Percentiles rank a stretch among this genome's conserved stretches.
Conservation (phyloP, 1,140 invertebrate genomes). For the Agrilus planipennis region DNA sequence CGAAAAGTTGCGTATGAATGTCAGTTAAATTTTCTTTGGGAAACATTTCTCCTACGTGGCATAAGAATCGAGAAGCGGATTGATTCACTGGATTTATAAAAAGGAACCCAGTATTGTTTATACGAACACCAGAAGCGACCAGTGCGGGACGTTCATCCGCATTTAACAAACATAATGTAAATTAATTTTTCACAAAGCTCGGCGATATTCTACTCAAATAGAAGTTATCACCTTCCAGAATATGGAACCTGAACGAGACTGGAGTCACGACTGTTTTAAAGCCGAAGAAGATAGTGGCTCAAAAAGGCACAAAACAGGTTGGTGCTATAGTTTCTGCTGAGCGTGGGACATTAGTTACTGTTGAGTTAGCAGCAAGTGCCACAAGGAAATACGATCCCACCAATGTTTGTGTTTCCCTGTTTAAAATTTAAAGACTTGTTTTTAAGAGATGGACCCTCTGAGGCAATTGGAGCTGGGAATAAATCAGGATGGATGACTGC, state of each 20-base stretch:
- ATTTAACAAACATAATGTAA: not conserved
- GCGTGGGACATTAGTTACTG: slow-evolving; percentile 33
- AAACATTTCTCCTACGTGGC: not conserved
- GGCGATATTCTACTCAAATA: not conserved
- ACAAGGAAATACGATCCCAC: slow-evolving; percentile 31
- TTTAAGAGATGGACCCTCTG: slow-evolving; percentile 10
- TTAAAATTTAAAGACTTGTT: slow-evolving; percentile 7
- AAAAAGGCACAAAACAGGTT: slow-evolving; percentile 34
- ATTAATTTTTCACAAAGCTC: not conserved
- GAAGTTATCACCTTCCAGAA: slow-evolving; percentile 15
- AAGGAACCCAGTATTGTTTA: slow-evolving; percentile 1
- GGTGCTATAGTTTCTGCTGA: slow-evolving; percentile 34
- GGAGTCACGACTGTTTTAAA: slow-evolving; percentile 36
- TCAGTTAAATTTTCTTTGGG: not conserved
- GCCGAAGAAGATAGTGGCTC: slow-evolving; percentile 25
- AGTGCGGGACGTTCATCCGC: not conserved
- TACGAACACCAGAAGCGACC: not conserved
- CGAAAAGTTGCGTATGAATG: slow-evolving; percentile 3
- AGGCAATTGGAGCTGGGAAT: slow-evolving; percentile 12
- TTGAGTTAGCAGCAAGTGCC: slow-evolving; percentile 30
- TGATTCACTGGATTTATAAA: slow-evolving; percentile 12
- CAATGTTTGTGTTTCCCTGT: slow-evolving; percentile 24
- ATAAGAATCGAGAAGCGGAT: slow-evolving; percentile 1
- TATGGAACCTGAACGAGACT: slow-evolving; percentile 36
- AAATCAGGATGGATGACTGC: slow-evolving; percentile 14